A percentile compares a stretch with the other conserved stretches of the same genome.
These are phyloP conservation scores for Lydus trimaculatus DNA, from an alignment of 2,888 invertebrate species.

Conservation along the genomic window DNA sequence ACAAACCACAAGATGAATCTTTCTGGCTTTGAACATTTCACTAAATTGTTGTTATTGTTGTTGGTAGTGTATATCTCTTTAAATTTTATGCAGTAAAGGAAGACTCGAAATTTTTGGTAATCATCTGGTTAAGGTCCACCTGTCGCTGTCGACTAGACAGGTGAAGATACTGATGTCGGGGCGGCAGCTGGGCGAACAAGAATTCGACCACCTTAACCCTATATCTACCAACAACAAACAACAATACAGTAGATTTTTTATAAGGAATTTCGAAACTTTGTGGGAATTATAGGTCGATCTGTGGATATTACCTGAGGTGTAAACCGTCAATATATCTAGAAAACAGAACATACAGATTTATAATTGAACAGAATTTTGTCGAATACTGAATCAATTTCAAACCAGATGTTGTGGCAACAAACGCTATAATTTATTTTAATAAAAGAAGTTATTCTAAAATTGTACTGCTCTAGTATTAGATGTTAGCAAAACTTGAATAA, in stretches of 20 bases:
- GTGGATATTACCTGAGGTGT: neutral
- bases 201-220: conserved; percentile 7
- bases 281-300: neutral
- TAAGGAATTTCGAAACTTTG: neutral
- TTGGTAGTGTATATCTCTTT: neutral
- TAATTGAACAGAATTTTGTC: too few relatives aligned
- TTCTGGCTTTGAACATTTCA: neutral
- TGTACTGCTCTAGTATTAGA: too few relatives aligned
- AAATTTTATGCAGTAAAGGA: neutral
- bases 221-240: neutral
- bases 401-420: too few relatives aligned
- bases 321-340: neutral
- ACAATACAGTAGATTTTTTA: neutral
- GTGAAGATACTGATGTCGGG: neutral
- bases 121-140: neutral
- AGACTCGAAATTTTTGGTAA: neutral
- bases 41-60: neutral
- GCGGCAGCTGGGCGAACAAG: conserved; percentile 5
- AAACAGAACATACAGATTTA: too few relatives aligned
- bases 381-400: too few relatives aligned
- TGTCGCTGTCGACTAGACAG: neutral
- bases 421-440: too few relatives aligned
- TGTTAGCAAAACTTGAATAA: neutral
- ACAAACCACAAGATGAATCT: neutral
- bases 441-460: too few relatives aligned